Base-by-base conservation (phyloP, 2,888 invertebrate genomes). In the Drosophila falleni region DNA sequence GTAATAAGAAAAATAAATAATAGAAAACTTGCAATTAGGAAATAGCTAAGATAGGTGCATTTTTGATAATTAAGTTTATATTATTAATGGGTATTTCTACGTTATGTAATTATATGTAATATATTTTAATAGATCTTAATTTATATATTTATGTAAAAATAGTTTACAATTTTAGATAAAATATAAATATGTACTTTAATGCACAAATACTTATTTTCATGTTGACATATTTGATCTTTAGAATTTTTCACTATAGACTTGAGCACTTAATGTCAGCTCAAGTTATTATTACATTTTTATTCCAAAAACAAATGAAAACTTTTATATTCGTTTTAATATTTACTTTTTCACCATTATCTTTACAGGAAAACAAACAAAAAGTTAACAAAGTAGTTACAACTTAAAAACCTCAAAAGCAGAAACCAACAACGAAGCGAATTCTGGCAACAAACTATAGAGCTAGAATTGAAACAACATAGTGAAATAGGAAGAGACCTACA, bases 291-390 rank as follows among this genome's bases (percentile, higher is more conserved):
- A n/a, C 16, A 55, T 11, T 15, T 53, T 1, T 26, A 26, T 26
- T 51, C 9, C 5, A 33, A 13, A 41, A 42, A 42, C 16, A 10
- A 16, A 16, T 19, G 3, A 10, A 9, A 55, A 31, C 11, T 33
- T 16, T 49, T 13, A 16, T 13, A 13, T 13, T 13, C n/a, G 19
- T 35, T 35, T 50, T n/a, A 50, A 50, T 50, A n/a, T 35, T 19
- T 35, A 19, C 6, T 33, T 5, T 19, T 33, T 55, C 31, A 19
- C 19, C 26, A n/a, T n/a, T n/a, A 33, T 67, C n/a, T 51, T 59
- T 59, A 16, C 78, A 78, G 74, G 55, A 77, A 60, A 74, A 72
- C 41, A 54, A 71, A 50, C 46, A 64, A 58, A 33, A 44, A 39
- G 53, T 46, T 50, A 19, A 35, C 23, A n/a, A 44, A 55, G 19